Conservation (phyloP, 2,113 vertebrate genomes). For the Lucifuga dentata region DNA sequence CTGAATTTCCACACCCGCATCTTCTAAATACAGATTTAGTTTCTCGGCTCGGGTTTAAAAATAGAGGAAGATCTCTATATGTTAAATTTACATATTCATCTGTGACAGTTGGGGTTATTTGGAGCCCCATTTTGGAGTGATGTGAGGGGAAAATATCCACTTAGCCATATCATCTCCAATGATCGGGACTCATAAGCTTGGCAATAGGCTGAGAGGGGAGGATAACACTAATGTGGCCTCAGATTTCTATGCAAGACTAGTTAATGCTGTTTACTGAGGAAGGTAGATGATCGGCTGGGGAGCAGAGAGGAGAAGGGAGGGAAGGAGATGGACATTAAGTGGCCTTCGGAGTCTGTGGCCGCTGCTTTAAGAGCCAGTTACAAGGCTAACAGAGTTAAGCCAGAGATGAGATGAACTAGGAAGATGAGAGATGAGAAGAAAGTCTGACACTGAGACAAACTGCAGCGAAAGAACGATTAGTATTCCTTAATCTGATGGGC, state of each 20-base stretch:
- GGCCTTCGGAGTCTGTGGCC: slow-evolving; percentile 68
- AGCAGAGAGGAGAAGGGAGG: slow-evolving; percentile 54
- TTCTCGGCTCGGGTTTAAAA: slow-evolving; percentile 70
- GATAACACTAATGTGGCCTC: slow-evolving; percentile 84
- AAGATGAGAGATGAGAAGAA: slow-evolving; percentile 64
- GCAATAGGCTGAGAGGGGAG: slow-evolving; percentile 81
- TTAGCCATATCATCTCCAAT: slow-evolving; percentile 80
- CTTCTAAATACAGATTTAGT: slow-evolving; percentile 78
- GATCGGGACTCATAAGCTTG: slow-evolving; percentile 80
- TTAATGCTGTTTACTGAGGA: slow-evolving; percentile 81
- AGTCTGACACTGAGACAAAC: slow-evolving; percentile 67
- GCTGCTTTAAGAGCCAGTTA: slow-evolving; percentile 80
- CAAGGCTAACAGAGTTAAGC: slow-evolving; percentile 82
- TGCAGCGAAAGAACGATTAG: slow-evolving; percentile 64
- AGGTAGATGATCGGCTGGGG: slow-evolving; percentile 82
- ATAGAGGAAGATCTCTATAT: slow-evolving; percentile 75
- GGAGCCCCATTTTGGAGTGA: slow-evolving; percentile 78
- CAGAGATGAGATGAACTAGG: slow-evolving; percentile 75
- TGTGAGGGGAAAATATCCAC: slow-evolving; percentile 82
- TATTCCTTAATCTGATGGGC: slow-evolving; percentile 76
- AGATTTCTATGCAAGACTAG: slow-evolving; percentile 81
- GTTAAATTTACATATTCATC: slow-evolving; percentile 85
- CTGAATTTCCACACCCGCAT: slow-evolving; percentile 77
- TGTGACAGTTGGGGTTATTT: slow-evolving; percentile 77
- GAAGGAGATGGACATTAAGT: slow-evolving; percentile 76